Conservation (phyloP, 2,113 vertebrate species). For the Brienomyrus longianalis region DNA sequence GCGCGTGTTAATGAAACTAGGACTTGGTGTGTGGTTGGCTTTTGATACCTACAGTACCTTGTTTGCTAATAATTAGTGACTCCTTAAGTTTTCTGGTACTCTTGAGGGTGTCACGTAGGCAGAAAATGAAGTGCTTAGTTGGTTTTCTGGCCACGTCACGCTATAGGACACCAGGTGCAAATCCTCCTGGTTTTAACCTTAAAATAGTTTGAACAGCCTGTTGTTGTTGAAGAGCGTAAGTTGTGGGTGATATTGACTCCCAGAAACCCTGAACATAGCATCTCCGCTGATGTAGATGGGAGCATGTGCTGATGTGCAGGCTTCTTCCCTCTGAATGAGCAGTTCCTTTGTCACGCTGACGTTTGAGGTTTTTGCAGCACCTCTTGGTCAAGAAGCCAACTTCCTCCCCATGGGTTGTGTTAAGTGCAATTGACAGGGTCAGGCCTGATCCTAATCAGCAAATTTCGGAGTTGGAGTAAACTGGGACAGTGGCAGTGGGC, state of each 20-base stretch:
- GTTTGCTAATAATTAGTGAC: background rate
- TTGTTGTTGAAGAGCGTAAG: background rate
- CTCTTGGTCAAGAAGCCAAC: background rate
- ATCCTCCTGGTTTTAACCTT: background rate
- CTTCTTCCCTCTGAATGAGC: background rate
- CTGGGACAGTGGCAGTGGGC: background rate
- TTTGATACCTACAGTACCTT: background rate
- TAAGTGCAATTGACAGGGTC: background rate
- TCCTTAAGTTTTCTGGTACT: background rate
- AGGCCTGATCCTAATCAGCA: background rate
- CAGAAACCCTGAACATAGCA: background rate
- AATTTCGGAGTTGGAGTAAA: background rate
- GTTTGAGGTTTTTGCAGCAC: background rate
- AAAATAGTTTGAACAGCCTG: background rate
- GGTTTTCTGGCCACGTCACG: background rate
- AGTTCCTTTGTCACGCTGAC: background rate
- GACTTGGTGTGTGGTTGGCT: background rate
- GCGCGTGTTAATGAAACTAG: background rate
- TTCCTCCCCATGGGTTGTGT: background rate
- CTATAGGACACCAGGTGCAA: background rate
- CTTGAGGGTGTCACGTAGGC: background rate
- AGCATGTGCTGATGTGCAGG: background rate
- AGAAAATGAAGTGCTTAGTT: background rate
- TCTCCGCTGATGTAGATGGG: background rate
- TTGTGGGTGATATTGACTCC: background rate